Evolutionary conservation across 2,888 invertebrate genomes (phyloP).

Genomic region (Tachina grossa): DNA sequence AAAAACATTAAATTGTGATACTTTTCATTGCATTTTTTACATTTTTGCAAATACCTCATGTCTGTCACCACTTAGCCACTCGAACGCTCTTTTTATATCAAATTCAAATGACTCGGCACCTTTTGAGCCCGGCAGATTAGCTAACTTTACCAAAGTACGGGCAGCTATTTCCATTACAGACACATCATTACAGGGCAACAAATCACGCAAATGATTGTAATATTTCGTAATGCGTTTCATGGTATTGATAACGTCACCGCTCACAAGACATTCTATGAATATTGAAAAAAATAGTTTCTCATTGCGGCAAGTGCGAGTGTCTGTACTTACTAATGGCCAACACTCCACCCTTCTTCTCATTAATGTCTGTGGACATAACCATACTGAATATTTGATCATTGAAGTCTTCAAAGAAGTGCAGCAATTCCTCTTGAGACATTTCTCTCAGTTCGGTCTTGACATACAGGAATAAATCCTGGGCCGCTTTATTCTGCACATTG

Average conservation of each 20-base stretch:
- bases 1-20: background rate
- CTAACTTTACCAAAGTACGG: conserved; percentile 96
- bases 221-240: conserved; percentile 95
- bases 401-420: conserved; percentile 95
- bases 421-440: conserved; percentile 94
- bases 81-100: conserved; percentile 97
- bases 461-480: conserved; percentile 94
- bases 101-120: conserved; percentile 99
- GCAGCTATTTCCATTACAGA: conserved; percentile 98
- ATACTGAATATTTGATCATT: conserved; percentile 98
- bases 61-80: conserved; percentile 95
- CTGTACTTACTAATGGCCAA: conserved; percentile 90
- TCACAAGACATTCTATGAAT: conserved; percentile 92
- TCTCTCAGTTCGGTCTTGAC: conserved; percentile 95
- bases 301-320: too few species aligned
- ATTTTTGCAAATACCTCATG: conserved; percentile 86
- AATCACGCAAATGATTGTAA: conserved; percentile 94
- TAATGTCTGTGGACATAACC: conserved; percentile 95
- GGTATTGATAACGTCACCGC: conserved; percentile 95
- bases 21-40: background rate
- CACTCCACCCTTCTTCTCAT: conserved; percentile 97
- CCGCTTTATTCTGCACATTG: conserved; percentile 92
- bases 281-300: background rate
- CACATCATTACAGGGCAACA: conserved; percentile 94
- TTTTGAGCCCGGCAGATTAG: conserved; percentile 95